phyloP scores from a whole-genome alignment of 64 coral and sea anemone species.

The Montipora efflorescens region DNA sequence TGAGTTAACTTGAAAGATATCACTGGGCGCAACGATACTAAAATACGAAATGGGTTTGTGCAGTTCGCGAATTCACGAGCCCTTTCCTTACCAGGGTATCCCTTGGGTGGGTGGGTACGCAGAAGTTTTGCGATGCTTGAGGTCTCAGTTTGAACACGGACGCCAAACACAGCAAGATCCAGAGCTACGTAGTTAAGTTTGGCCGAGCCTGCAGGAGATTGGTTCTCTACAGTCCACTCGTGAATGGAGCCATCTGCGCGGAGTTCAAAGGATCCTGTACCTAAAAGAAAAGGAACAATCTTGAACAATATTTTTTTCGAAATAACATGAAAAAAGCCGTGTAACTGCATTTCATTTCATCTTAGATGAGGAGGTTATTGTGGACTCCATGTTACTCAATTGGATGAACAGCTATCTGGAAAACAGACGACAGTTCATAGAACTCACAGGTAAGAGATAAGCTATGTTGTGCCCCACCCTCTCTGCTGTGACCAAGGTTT shows the following conservation, averaged over 20 bases:
- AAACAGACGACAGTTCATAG: too few relatives aligned
- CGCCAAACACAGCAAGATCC: slow-evolving; percentile 84
- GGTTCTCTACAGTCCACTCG: slow-evolving; percentile 96
- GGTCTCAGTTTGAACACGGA: slow-evolving; percentile 58
- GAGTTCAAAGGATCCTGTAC: slow-evolving; percentile 90
- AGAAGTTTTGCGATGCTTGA: slow-evolving; percentile 63
- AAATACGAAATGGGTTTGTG: not conserved
- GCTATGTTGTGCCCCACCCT: too few relatives aligned
- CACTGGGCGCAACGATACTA: too few relatives aligned
- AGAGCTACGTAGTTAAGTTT: slow-evolving; percentile 84
- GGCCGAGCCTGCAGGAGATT: slow-evolving; percentile 90
- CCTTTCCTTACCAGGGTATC: slow-evolving; percentile 60
- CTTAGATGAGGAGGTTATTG: too few relatives aligned
- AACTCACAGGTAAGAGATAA: too few relatives aligned
- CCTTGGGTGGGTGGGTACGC: slow-evolving; percentile 74
- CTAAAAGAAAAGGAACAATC: not conserved
- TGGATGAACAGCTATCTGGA: too few relatives aligned
- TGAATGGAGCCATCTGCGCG: slow-evolving; percentile 90
- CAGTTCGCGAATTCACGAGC: not conserved
- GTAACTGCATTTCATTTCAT: too few relatives aligned
- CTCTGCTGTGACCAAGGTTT: too few relatives aligned
- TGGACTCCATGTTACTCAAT: too few relatives aligned
- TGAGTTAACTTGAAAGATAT: too few relatives aligned
- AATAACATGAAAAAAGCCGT: too few relatives aligned
- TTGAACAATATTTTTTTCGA: too few relatives aligned